These are phyloP conservation scores for Sebastes umbrosus DNA, from an alignment of 2,797 vertebrate species.

Conservation along the genomic window DNA sequence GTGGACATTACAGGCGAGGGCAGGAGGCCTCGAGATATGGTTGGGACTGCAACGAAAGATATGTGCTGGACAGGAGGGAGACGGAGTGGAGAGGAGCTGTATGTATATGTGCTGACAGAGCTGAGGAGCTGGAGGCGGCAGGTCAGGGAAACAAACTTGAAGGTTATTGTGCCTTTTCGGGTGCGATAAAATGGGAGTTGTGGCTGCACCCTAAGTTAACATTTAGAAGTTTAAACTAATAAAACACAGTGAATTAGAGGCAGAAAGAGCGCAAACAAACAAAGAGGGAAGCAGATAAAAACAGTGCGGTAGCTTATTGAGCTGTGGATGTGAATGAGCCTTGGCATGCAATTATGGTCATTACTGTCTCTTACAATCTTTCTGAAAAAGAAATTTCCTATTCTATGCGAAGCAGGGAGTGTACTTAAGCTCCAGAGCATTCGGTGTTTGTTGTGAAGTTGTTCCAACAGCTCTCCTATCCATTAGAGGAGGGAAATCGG, in stretches of 20 bases:
- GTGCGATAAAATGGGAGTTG: neutral
- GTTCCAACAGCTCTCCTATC: constrained; percentile 50
- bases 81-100: neutral
- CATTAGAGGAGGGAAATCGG: constrained; percentile 56
- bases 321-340: constrained; percentile 59
- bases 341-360: constrained; percentile 70
- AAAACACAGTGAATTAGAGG: neutral
- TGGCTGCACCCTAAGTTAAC: neutral
- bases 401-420: constrained; percentile 37
- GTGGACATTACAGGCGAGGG: constrained; percentile 23
- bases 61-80: neutral
- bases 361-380: constrained; percentile 68
- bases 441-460: constrained; percentile 57
- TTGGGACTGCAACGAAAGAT: constrained; percentile 8
- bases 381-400: constrained; percentile 52
- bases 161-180: neutral
- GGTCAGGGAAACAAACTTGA: neutral
- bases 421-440: constrained; percentile 50
- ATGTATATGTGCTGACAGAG: neutral
- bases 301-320: constrained; percentile 54
- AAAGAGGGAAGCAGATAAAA: constrained; percentile 40
- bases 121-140: neutral
- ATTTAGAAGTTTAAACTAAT: constrained; percentile 6
- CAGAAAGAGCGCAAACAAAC: neutral
- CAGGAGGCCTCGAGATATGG: constrained; percentile 16